Base-by-base conservation (phyloP, 2,888 invertebrate genomes). In the Volucella inflata region DNA sequence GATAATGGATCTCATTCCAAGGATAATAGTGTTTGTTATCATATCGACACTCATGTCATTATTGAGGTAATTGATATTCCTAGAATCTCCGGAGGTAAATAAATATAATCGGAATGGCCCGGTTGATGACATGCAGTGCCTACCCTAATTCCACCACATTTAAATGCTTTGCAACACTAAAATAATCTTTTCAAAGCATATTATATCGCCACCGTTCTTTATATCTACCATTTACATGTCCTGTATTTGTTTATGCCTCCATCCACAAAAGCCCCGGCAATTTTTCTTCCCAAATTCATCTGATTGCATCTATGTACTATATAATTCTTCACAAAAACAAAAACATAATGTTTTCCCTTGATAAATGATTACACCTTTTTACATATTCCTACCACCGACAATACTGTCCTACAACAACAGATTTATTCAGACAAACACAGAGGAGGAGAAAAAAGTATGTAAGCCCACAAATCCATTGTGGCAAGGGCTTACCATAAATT, bases 401-500 rank as follows among this genome's bases (percentile, higher is more conserved):
- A 75, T 65, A 75, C 16, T 65, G 64, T 62, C 21, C 12, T n/a
- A 1, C 42, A 11, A 2, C 14, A 30, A 30, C 50, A n/a, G 21
- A 42, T 68, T 59, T 60, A 16, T 16, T 21, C 42, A 40, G 38
- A 14, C n/a, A 60, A 62, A 72, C 10, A 62, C 21, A 67, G 38
- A 71, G 10, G 21, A 30, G 6, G 60, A 40, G 60, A 8, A 21
- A 30, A 64, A 53, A 78, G 62, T 21, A 42, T 59, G 40, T 36
- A 10, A 11, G 40, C 42, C 21, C 6, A 30, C 30, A 30, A 30
- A 30, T 71, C 2, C 21, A n/a, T 51, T 21, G n/a, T n/a, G 17
- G 10, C 62, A 12, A 51, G 46, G 48, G 42, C 16, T 36, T 50
- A 42, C 30, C 85, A 81, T 85, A 85, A 81, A 85, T 85, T 51